A percentile compares a stretch with the other conserved stretches of the same genome.
phyloP scores from a whole-genome alignment of 2,888 invertebrate species.

The Camponotus fellah region DNA sequence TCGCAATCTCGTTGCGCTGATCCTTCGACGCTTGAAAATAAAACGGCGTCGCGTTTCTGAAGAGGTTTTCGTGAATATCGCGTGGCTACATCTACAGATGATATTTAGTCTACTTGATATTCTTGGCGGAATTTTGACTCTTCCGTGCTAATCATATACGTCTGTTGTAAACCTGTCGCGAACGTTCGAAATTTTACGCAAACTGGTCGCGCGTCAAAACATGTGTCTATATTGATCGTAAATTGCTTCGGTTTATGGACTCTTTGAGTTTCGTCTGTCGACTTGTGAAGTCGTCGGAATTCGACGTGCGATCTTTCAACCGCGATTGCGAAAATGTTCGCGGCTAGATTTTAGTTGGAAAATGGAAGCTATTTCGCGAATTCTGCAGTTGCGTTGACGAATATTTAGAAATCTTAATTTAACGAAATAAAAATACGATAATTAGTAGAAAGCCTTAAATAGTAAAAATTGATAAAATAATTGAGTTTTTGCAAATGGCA shows the following conservation, averaged over 20 bases:
- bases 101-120: background rate
- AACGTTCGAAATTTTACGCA: constrained; percentile 22
- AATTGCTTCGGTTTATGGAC: constrained; percentile 28
- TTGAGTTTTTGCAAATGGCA: background rate
- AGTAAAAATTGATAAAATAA: background rate
- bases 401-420: background rate
- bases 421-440: background rate
- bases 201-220: constrained; percentile 21
- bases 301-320: background rate
- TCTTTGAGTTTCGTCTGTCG: background rate
- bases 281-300: background rate
- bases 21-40: constrained; percentile 25
- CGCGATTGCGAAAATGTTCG: background rate
- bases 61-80: background rate
- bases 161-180: constrained; percentile 7
- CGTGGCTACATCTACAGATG: background rate
- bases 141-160: constrained; percentile 9
- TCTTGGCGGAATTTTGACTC: background rate
- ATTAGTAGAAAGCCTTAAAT: background rate
- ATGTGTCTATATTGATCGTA: constrained; percentile 26
- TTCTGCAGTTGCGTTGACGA: background rate
- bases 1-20: constrained; percentile 30
- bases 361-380: background rate
- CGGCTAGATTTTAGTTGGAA: background rate
- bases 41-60: constrained; percentile 11